Base-by-base conservation (phyloP, 2,888 invertebrate genomes). In the Hyalella azteca region DNA sequence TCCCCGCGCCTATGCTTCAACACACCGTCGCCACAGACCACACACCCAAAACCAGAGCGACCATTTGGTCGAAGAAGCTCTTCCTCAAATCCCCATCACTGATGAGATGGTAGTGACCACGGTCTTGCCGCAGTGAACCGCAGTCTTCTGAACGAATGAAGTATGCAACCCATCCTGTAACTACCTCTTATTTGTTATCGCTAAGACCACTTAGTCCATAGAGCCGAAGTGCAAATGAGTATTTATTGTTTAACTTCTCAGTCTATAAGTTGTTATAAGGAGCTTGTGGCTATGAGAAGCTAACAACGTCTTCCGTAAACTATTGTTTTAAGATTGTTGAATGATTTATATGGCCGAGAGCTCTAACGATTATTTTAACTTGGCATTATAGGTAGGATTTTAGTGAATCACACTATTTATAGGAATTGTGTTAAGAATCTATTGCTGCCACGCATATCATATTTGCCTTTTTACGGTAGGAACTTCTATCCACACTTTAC, bases 221-320 rank as follows among this genome's bases (percentile, higher is more conserved):
- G 29, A 66, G 39, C 36, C 19, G 66, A n/a, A 66, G 66, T 66
- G 66, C 66, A 66, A 66, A 66, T 29, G 66, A 66, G 39, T 66
- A 66, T 66, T 66, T 66, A 66, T 66, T 66, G 66, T 15, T 66
- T 11, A 66, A 19, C 22, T 54, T 66, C 11, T 66, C 36, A 7
- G 39, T 66, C 36, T 36, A 29, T 66, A 66, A 66, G 66, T 36
- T 66, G 66, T 66, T 66, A 36, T 36, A 36, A 13, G 19, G 29
- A 36, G n/a, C 26, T 13, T 7, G 7, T 9, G 9, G 54, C 54
- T 26, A 29, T 29, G 7, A 54, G 11, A 29, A 26, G 22, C 29
- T 54, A 29, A 29, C 29, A 29, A 54, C 29, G 22, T 29, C 29
- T 29, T 54, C 29, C 29, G 54, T 54, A 29, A 54, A 29, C 54